Evolutionary conservation across 2,888 invertebrate genomes (phyloP).

Genomic region (Leptarthrus brevirostris): DNA sequence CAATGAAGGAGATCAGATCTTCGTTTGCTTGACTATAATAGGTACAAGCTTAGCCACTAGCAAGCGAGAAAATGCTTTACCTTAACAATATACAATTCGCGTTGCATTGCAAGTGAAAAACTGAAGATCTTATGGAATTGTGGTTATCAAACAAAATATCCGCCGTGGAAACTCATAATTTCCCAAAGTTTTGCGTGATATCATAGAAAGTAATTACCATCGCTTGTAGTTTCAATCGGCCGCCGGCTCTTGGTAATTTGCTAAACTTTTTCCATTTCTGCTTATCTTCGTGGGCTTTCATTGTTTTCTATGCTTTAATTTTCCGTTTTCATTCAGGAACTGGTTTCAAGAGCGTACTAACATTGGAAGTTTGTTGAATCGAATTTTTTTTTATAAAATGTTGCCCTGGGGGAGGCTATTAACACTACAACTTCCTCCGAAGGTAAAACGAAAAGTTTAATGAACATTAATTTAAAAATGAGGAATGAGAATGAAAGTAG

Average conservation of each 20-base stretch:
- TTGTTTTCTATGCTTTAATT: constrained; percentile 36
- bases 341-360: neutral
- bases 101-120: neutral
- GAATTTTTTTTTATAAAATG: constrained; percentile 6
- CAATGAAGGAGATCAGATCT: constrained; percentile 19
- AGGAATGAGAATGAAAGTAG: neutral
- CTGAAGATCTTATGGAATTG: constrained; percentile 3
- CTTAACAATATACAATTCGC: neutral
- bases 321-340: constrained; percentile 13
- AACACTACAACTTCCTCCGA: neutral
- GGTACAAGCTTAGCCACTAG: neutral
- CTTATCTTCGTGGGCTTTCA: constrained; percentile 23
- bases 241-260: constrained; percentile 27
- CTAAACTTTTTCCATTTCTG: constrained; percentile 38
- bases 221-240: constrained; percentile 21
- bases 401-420: constrained; percentile 11
- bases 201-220: constrained; percentile 34
- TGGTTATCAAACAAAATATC: constrained; percentile 35
- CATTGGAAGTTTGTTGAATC: constrained; percentile 17
- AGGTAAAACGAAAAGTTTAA: constrained; percentile 19
- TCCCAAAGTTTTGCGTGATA: constrained; percentile 47
- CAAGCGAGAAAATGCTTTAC: neutral
- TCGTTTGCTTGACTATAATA: constrained; percentile 5
- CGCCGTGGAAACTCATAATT: constrained; percentile 41
- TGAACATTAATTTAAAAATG: constrained; percentile 32